phyloP scores from a whole-genome alignment of 2,797 vertebrate genomes.

The Aselliscus stoliczkanus region DNA sequence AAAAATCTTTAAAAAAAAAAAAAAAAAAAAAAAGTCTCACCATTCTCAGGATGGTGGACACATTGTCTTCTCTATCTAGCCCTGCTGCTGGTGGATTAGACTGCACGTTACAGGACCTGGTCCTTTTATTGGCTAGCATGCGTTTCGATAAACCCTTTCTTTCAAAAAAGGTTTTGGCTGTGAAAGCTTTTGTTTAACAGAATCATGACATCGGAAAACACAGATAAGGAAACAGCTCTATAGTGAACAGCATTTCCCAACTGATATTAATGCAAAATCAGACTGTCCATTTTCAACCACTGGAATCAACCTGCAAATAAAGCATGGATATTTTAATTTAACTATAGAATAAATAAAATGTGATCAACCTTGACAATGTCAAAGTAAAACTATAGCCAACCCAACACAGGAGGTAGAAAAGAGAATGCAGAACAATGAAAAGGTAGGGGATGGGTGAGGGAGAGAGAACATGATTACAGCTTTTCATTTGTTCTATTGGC shows the following conservation, averaged over 20 bases:
- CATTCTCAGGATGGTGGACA: not conserved
- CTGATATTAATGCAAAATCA: not conserved
- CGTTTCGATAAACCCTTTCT: not conserved
- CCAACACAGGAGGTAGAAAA: not conserved
- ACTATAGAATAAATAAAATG: not conserved
- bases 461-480: not conserved
- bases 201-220: not conserved
- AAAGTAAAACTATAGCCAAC: not conserved
- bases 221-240: not conserved
- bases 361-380: not conserved
- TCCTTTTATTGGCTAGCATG: not conserved
- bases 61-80: not conserved
- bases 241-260: not conserved
- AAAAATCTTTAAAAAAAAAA: no score
- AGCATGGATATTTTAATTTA: not conserved
- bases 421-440: not conserved
- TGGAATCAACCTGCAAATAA: not conserved
- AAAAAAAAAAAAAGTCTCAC: no score
- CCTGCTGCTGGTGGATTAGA: not conserved
- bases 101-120: not conserved
- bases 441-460: not conserved
- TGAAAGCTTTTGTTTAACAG: not conserved
- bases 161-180: not conserved
- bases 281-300: not conserved
- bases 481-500: not conserved